Percentiles rank a stretch among this genome's conserved stretches.
Evolutionary conservation across 2,113 vertebrate species (phyloP).

Genomic region (human): GRCh38 chr2:74891001-74891500

Average conservation of each 20-base stretch:
- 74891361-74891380: neutral
- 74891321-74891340: neutral
- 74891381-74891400: neutral
- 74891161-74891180: neutral
- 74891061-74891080: neutral
- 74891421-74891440: rapidly evolving
- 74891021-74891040: slow-evolving; percentile 65
- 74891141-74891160: slow-evolving; percentile 23
- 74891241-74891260: neutral
- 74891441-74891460: neutral
- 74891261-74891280: neutral
- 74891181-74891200: neutral
- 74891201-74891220: neutral
- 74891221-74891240: neutral
- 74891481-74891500: neutral
- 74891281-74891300: slow-evolving; percentile 22
- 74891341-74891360: neutral
- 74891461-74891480: neutral
- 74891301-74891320: neutral
- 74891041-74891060: slow-evolving; percentile 21
- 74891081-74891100: neutral
- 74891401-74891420: neutral
- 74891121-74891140: neutral
- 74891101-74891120: neutral
- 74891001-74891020: slow-evolving; percentile 5